phyloP scores from a whole-genome alignment of 2,797 vertebrate genomes.

The Salmo trutta region DNA sequence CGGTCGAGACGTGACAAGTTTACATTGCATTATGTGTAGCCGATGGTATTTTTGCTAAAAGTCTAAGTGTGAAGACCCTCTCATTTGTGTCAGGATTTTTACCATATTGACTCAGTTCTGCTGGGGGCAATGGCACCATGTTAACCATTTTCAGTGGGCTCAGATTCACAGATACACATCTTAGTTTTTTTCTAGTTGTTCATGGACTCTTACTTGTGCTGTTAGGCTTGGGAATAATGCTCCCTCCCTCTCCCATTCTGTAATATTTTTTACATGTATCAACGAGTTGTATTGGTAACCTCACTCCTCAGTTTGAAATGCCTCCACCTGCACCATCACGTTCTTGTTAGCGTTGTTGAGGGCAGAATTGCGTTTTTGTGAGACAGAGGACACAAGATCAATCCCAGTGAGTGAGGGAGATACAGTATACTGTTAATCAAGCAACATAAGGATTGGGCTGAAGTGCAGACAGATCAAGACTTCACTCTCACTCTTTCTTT shows the following conservation, averaged over 20 bases:
- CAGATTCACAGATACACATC: constrained; percentile 8
- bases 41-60: too few relatives aligned
- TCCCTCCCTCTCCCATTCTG: neutral
- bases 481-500: too few relatives aligned
- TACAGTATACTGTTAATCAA: neutral
- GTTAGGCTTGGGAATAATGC: neutral
- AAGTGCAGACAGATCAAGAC: neutral
- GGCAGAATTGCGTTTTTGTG: too few relatives aligned
- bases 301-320: too few relatives aligned
- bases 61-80: too few relatives aligned
- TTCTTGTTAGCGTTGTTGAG: too few relatives aligned
- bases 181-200: neutral
- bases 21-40: too few relatives aligned
- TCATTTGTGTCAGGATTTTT: constrained; percentile 57
- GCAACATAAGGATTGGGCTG: neutral
- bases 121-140: neutral
- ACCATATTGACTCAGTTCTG: constrained; percentile 43
- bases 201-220: neutral
- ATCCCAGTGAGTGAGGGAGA: too few relatives aligned
- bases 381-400: too few relatives aligned
- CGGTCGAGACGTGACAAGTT: too few relatives aligned
- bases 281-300: neutral
- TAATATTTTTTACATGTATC: neutral
- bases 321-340: too few relatives aligned
- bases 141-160: constrained; percentile 1